Percentiles rank a stretch among this genome's conserved stretches.
These are phyloP conservation scores for Artemia sinica DNA, from an alignment of 2,888 invertebrate genomes.

Conservation along the genomic window DNA sequence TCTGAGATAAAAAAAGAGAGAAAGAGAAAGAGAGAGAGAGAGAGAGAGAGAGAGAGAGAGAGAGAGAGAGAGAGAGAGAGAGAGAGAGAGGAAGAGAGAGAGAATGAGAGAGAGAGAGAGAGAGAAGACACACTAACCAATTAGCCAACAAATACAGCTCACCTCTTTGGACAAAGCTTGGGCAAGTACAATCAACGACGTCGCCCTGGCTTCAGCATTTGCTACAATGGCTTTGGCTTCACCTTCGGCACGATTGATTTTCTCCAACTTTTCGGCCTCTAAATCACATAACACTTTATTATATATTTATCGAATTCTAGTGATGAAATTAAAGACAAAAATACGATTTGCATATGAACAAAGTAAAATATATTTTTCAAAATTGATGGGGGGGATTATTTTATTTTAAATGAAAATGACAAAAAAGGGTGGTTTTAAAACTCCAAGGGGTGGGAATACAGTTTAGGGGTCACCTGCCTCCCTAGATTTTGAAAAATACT, in stretches of 20 bases:
- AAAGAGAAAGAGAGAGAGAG: neutral
- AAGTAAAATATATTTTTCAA: too few species aligned
- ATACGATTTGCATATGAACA: neutral
- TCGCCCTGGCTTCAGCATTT: constrained; percentile 76
- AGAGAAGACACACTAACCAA: neutral
- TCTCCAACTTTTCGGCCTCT: constrained; percentile 85
- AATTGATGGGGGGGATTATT: too few species aligned
- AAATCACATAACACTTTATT: constrained; percentile 26
- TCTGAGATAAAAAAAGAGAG: constrained; percentile 9
- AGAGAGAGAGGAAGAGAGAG: neutral
- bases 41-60: neutral
- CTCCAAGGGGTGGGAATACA: too few species aligned
- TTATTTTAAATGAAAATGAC: too few species aligned
- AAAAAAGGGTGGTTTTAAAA: too few species aligned
- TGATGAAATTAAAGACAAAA: neutral
- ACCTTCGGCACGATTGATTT: constrained; percentile 80
- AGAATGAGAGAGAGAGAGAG: neutral
- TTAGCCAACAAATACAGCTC: constrained; percentile 20
- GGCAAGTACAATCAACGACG: constrained; percentile 59
- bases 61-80: neutral
- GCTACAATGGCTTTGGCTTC: constrained; percentile 78
- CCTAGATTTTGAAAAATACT: too few species aligned
- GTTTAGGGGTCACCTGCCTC: too few species aligned
- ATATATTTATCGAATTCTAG: too few species aligned
- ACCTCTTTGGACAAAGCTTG: constrained; percentile 39